phyloP scores from a whole-genome alignment of 1,140 invertebrate species.

The Ctenoplectra terminalis region DNA sequence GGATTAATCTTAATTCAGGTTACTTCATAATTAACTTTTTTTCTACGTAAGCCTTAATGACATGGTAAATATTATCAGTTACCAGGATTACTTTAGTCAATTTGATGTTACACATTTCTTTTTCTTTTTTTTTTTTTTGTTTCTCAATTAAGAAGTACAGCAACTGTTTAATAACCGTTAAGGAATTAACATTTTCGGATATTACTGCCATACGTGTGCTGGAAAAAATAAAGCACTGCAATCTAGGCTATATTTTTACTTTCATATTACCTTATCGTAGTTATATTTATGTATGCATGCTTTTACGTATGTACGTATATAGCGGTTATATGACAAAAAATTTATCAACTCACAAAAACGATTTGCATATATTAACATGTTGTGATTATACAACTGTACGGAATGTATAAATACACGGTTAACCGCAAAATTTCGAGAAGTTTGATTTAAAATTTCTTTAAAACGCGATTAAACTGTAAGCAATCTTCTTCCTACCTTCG shows the following conservation, averaged over 20 bases:
- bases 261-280: constrained; percentile 16
- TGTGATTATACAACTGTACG: not conserved
- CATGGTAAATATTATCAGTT: too few species aligned
- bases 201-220: too few species aligned
- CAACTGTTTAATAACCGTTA: too few species aligned
- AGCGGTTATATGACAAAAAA: not conserved
- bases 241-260: not conserved
- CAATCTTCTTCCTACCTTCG: not conserved
- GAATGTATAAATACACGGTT: not conserved
- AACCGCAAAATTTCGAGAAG: not conserved
- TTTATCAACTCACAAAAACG: not conserved
- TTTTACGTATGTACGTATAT: not conserved
- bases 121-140: too few species aligned
- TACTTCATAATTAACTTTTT: too few species aligned
- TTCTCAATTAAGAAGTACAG: too few species aligned
- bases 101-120: too few species aligned
- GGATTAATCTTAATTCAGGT: too few species aligned
- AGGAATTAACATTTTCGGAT: too few species aligned
- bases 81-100: too few species aligned
- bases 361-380: constrained; percentile 15
- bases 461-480: not conserved
- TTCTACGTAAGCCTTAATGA: too few species aligned
- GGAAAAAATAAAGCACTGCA: not conserved
- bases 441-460: not conserved
- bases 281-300: constrained; percentile 3